phyloP scores from a whole-genome alignment of 2,113 vertebrate genomes.

The Rhabdornis inornatus region DNA sequence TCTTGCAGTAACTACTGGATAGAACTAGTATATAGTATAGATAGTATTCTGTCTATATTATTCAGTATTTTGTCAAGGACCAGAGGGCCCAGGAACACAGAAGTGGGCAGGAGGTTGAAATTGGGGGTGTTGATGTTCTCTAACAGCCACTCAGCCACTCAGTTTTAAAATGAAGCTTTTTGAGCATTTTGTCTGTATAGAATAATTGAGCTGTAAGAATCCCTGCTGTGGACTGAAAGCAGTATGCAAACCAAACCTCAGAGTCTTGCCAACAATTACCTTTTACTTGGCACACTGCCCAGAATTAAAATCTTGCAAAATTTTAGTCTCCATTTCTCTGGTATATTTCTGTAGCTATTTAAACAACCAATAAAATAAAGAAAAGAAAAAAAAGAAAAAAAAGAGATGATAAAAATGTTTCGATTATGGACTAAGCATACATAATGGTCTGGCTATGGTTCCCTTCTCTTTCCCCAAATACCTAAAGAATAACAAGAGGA shows the following conservation, averaged over 20 bases:
- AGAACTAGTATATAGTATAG: no score
- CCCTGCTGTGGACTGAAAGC: neutral
- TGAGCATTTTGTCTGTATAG: neutral
- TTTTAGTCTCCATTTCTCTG: neutral
- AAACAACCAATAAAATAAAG: neutral
- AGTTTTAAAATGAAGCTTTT: neutral
- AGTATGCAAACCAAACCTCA: neutral
- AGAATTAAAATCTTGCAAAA: neutral
- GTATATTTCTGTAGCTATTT: neutral
- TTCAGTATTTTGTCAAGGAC: neutral
- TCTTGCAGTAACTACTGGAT: neutral
- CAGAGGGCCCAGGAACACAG: neutral
- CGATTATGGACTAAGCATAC: neutral
- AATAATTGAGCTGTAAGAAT: neutral
- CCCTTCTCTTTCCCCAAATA: neutral
- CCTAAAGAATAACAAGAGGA: constrained; percentile 26
- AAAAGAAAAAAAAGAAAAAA: fast-evolving
- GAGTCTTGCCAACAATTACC: constrained; percentile 12
- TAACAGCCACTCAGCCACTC: neutral
- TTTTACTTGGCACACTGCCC: neutral
- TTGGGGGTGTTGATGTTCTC: neutral
- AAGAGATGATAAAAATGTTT: neutral
- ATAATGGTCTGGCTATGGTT: neutral
- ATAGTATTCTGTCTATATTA: no score
- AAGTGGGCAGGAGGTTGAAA: neutral